Evolutionary conservation across 2,113 vertebrate genomes (phyloP), one percentile per base, ranked within the genome.

Genomic region (Microtus ochrogaster): DNA sequence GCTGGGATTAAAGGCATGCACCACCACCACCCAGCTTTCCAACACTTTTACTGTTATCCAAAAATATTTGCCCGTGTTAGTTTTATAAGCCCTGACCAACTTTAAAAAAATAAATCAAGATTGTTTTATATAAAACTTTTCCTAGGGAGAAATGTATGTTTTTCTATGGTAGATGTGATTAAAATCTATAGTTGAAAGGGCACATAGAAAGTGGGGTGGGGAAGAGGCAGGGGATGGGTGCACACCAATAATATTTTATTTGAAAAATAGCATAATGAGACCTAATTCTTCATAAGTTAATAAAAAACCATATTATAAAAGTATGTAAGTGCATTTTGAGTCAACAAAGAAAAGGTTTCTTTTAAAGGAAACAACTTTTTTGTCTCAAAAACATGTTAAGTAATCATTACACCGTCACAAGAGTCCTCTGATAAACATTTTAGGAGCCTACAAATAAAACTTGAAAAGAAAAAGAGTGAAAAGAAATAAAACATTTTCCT

Each of bases 341-440:
- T 82, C 58, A 39, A 61, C 36, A 81, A 85, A 66, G 14, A 30
- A 11, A 30, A 41, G 16, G 1, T 65, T 36, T 65, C 47, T 93
- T 92, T 76, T 61, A 88, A 76, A 36, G 52, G 55, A 83, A 4
- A 41, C 7, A 74, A 21, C 16, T 63, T 95, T 92, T 58, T 68
- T 92, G 13, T 92, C 90, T 92, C 28, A 94, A 33, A 24, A 88
- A 92, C 73, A 76, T 7, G 3, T 49, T 63, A 74, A 92, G 47
- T 58, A 92, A 44, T 92, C 76, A 84, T 39, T 58, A 58, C 2
- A 93, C 1, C 7, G 49, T 24, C 74, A 92, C 16, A 68, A 36
- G 41, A 78, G 30, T 84, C 24, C 55, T 96, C 70, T 85, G 55
- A 92, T 68, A 63, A 79, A 96, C 96, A 88, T 14, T 47, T 79